Conservation (phyloP, 2,888 invertebrate species). For the Diaperis boleti region DNA sequence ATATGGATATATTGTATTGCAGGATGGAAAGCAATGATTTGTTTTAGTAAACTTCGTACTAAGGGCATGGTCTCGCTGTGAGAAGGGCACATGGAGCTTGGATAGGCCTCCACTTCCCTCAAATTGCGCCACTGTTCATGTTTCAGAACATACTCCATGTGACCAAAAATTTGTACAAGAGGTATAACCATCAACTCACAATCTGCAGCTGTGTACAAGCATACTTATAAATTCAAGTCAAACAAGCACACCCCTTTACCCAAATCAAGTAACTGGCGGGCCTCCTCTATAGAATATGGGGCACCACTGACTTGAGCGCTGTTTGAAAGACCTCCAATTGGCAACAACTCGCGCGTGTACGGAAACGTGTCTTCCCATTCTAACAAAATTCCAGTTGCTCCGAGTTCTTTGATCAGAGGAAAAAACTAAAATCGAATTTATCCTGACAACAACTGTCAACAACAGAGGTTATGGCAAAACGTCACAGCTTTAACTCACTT, state of each 20-base stretch:
- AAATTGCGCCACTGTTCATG: constrained; percentile 75
- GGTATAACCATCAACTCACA: constrained; percentile 80
- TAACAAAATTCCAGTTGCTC: constrained; percentile 84
- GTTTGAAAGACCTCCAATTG: constrained; percentile 70
- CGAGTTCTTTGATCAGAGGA: constrained; percentile 73
- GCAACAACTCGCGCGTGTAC: constrained; percentile 73
- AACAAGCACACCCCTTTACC: constrained; percentile 46
- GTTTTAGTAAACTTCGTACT: constrained; percentile 77
- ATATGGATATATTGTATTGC: constrained; percentile 79
- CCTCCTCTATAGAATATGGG: constrained; percentile 77
- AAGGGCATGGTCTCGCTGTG: constrained; percentile 72
- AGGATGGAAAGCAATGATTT: constrained; percentile 77
- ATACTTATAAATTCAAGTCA: background rate
- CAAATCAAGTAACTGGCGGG: constrained; percentile 74
- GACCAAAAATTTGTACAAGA: constrained; percentile 89
- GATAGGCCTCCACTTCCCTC: constrained; percentile 75
- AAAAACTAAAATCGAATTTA: constrained; percentile 68
- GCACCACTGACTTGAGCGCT: constrained; percentile 68
- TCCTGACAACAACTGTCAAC: constrained; percentile 17
- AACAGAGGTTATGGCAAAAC: constrained; percentile 26
- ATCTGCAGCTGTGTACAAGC: constrained; percentile 69
- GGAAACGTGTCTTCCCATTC: constrained; percentile 96
- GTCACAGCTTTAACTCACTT: constrained; percentile 62
- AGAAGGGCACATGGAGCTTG: constrained; percentile 82
- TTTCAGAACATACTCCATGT: constrained; percentile 87